Conservation (phyloP, 2,797 vertebrate species). For the Tragelaphus eurycerus region DNA sequence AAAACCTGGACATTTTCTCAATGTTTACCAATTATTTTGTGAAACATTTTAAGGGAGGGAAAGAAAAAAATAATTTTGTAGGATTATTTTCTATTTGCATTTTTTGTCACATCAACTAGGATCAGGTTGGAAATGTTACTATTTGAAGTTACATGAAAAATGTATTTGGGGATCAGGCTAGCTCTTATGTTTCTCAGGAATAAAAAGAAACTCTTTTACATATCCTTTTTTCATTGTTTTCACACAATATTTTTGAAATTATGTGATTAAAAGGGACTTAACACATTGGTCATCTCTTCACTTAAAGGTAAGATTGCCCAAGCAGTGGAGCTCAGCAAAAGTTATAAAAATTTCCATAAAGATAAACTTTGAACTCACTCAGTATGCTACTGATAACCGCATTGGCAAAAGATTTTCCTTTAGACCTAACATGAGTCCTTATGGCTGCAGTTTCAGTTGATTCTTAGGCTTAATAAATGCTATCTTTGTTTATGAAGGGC, state of each 20-base stretch:
- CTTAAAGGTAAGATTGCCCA: not conserved
- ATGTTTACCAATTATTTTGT: not conserved
- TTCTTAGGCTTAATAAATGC: not conserved
- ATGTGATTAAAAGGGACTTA: not conserved
- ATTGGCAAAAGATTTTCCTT: not conserved
- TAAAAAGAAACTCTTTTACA: not conserved
- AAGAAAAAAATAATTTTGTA: not conserved
- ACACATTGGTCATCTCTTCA: not conserved
- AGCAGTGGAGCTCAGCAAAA: not conserved
- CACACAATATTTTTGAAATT: not conserved
- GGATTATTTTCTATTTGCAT: not conserved
- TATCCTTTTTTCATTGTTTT: not conserved
- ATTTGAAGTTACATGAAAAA: not conserved
- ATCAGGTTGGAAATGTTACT: not conserved
- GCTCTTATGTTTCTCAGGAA: not conserved
- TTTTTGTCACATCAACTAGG: not conserved
- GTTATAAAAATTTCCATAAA: not conserved
- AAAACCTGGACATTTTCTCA: not conserved
- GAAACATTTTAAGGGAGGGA: not conserved
- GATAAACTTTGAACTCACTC: not conserved
- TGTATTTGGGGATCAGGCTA: not conserved
- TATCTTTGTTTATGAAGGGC: not conserved
- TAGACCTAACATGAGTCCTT: not conserved
- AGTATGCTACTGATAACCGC: not conserved
- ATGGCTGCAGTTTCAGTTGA: constrained; percentile 14